phyloP scores from a whole-genome alignment of 2,888 invertebrate genomes.

The Carabus problematicus region DNA sequence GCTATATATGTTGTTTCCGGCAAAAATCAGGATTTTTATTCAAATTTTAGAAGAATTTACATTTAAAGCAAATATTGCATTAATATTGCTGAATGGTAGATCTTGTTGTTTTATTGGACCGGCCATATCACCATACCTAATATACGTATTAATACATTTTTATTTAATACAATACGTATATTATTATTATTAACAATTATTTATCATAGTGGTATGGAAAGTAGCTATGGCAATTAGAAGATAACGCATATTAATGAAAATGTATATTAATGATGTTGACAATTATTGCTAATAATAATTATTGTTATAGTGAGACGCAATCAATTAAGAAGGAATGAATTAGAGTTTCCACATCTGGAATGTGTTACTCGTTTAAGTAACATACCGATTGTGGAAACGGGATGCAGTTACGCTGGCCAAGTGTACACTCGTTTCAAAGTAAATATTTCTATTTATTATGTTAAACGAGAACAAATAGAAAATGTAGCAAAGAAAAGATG shows the following conservation, averaged over 20 bases:
- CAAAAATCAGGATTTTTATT: too few species aligned
- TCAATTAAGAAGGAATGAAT: constrained; percentile 44
- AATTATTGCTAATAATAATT: constrained; percentile 10
- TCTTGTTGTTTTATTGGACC: too few species aligned
- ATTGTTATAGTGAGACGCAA: constrained; percentile 43
- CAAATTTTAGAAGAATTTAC: too few species aligned
- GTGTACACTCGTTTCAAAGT: constrained; percentile 81
- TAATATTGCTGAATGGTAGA: too few species aligned
- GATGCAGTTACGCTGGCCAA: constrained; percentile 76
- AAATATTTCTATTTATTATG: constrained; percentile 45
- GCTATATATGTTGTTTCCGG: too few species aligned
- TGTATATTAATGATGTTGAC: neutral
- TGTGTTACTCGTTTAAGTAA: constrained; percentile 77
- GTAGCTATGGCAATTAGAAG: neutral
- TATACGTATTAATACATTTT: too few species aligned
- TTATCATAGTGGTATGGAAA: neutral
- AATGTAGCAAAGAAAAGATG: too few species aligned
- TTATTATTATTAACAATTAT: neutral
- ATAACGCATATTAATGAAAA: neutral
- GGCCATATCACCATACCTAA: too few species aligned
- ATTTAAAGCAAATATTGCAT: too few species aligned
- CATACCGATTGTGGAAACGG: constrained; percentile 83
- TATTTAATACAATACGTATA: too few species aligned
- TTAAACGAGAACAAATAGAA: too few species aligned
- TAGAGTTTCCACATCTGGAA: constrained; percentile 67